phyloP scores from a whole-genome alignment of 2,113 vertebrate genomes.

The rabbit (Oryctolagus cuniculus) region mOryCun1.1 NC_091443.1:17934501-17935000 shows the following conservation, averaged over 20 bases:
- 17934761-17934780: neutral
- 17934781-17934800: neutral
- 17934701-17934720: neutral
- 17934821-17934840: neutral
- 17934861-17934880: neutral
- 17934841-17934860: neutral
- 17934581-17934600: neutral
- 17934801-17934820: neutral
- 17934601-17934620: neutral
- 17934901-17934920: no score
- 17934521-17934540: neutral
- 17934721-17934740: conserved; percentile 46
- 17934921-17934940: no score
- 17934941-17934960: no score
- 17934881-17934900: no score
- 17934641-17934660: neutral
- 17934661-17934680: neutral
- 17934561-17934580: neutral
- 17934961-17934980: no score
- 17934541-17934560: neutral
- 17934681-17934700: conserved; percentile 18
- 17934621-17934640: neutral
- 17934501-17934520: conserved; percentile 3
- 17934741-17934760: conserved; percentile 8
- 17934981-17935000: no score